These are phyloP conservation scores for Taxidea taxus DNA, from an alignment of 2,113 vertebrate species.

Conservation along the genomic window DNA sequence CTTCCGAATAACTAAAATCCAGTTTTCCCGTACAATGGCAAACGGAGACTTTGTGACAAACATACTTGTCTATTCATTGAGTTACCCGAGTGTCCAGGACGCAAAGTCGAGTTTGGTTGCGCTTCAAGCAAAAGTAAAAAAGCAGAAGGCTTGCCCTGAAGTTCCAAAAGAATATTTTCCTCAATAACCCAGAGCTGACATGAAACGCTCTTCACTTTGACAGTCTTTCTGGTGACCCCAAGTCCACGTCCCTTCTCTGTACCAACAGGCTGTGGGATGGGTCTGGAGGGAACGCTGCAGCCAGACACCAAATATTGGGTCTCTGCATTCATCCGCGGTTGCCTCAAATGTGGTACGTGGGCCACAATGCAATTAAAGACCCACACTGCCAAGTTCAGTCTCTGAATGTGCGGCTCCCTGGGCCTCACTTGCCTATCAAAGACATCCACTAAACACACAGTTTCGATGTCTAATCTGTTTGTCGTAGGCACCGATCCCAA, in stretches of 20 bases:
- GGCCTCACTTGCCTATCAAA: conserved; percentile 83
- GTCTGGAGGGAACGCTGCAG: conserved; percentile 55
- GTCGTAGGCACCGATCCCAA: neutral
- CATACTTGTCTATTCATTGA: neutral
- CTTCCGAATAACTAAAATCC: neutral
- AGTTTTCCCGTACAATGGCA: neutral
- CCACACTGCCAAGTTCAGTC: conserved; percentile 74
- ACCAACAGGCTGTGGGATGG: conserved; percentile 68
- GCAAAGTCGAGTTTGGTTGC: neutral
- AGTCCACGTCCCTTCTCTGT: neutral
- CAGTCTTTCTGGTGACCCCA: neutral
- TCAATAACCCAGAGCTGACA: neutral
- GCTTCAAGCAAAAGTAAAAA: neutral
- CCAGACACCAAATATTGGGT: conserved; percentile 54
- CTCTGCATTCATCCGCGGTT: conserved; percentile 74
- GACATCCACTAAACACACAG: conserved; percentile 34
- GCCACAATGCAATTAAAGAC: conserved; percentile 74
- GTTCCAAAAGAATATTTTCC: neutral
- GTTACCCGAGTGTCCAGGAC: neutral
- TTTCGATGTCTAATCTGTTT: conserved; percentile 41
- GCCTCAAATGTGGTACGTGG: conserved; percentile 64
- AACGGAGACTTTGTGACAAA: neutral
- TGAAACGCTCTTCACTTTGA: neutral
- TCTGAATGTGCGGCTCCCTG: conserved; percentile 65
- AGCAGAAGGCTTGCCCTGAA: neutral